Base-by-base conservation (phyloP, 2,113 vertebrate genomes). In the mouse (Mus musculus) region DNA sequence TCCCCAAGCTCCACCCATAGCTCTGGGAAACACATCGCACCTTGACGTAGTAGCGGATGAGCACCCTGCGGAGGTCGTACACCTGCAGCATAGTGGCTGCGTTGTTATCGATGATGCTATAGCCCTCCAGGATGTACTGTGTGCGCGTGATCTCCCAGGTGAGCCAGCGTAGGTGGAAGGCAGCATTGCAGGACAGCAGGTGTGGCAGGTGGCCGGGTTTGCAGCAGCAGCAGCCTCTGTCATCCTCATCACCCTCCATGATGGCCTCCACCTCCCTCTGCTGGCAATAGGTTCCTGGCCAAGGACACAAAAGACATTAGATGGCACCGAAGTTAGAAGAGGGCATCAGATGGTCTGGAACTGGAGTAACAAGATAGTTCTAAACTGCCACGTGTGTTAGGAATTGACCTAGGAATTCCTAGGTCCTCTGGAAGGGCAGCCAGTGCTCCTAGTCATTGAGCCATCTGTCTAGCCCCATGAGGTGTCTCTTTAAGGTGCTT, bases 201-300 rank as follows among this genome's bases (percentile, higher is more conserved):
- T 99, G 99, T 22, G 99, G 99, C 97, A 99, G 90, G 98, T 99
- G 99, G 11, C 99, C 99, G 0, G 99, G 99, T 93, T 99, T 98
- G 33, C 99, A 99, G 97, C 99, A 99, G 98, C 99, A 99, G 98
- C 99, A 99, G 42, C 98, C 99, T 3, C 99, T 98, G 3, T 99
- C 99, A 0, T 99, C 99, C 97, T 99, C 99, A 36, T 99, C 99
- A 0, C 99, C 99, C 97, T 99, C 99, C 28, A 99, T 99, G 98
- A 99, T 99, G 97, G 99, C 99, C 96, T 99, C 99, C 94, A 99
- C 99, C 98, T 99, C 99, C 78, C 99, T 98, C 98, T 99, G 99
- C 98, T 99, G 99, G 98, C 99, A 99, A 91, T 99, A 99, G 0
- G 99, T 99, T 56, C 99, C 99, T 99, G 98, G 82, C 42, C 52